Base-by-base conservation (phyloP, 2,888 invertebrate species). In the Agonum fuliginosum region DNA sequence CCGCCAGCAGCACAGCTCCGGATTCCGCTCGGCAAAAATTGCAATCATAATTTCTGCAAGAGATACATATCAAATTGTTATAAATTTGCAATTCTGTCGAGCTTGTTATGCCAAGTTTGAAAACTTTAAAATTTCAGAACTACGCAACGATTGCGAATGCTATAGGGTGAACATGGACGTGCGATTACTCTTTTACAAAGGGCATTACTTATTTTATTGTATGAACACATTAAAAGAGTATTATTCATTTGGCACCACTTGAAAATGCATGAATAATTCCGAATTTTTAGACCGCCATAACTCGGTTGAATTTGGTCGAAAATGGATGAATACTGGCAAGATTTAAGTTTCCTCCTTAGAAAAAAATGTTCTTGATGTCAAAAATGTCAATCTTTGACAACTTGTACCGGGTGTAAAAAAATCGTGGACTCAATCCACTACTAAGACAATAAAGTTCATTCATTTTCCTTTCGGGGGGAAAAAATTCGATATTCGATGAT, bases 21-120 rank as follows among this genome's bases (percentile, higher is more conserved):
- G 83, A 83, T 81, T 83, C 81, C 81, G 79, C 78, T 78, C 79
- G 78, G 81, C 81, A 84, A 84, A 84, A 84, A 84, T 84, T 84
- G 83, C 83, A 84, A 84, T 84, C 83, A 84, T 85, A 84, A 85
- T 84, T 85, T 83, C 82, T 81, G 80, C 80, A 77, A 79, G 77
- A 83, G 84, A 85, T 85, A 84, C 85, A 85, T 85, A 85, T 85
- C 84, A 84, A 85, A 84, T 76, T 83, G 81, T 81, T 81, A 82
- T 84, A 83, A 84, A 84, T 84, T 84, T 83, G 83, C 84, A 82
- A 83, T 84, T 84, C 83, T 79, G 81, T 79, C 43, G 79, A 79
- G 82, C 83, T 81, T 80, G 82, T 83, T 83, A 80, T 80, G 71
- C 69, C 67, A 69, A 82, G 82, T 80, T 83, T 82, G 80, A 80